phyloP scores from a whole-genome alignment of 2,888 invertebrate genomes.

The Augochlorella aurata region DNA sequence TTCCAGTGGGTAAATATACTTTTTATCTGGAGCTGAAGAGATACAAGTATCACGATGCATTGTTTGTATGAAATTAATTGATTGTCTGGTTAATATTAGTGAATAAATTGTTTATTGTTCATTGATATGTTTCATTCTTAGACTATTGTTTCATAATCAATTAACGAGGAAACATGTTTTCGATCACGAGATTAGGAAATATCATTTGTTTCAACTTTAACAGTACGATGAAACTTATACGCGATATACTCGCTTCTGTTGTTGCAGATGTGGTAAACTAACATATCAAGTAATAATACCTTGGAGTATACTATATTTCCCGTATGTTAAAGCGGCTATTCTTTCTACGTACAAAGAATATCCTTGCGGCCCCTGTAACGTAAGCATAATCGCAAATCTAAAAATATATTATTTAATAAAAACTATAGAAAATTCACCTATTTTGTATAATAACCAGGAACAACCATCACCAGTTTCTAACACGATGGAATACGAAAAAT shows the following conservation, averaged over 20 bases:
- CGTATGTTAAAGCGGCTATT: constrained; percentile 80
- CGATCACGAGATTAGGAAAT: not conserved
- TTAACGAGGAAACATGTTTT: not conserved
- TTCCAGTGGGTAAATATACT: no score
- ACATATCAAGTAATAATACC: constrained; percentile 80
- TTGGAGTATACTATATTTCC: constrained; percentile 79
- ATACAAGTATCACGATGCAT: no score
- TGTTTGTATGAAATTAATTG: no score
- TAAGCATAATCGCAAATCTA: constrained; percentile 31
- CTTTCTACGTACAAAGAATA: constrained; percentile 79
- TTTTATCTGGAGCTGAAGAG: no score
- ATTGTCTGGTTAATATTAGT: no score
- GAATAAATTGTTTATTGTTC: no score
- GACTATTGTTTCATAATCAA: not conserved
- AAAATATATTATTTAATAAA: not conserved
- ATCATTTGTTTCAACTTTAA: not conserved
- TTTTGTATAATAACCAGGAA: not conserved
- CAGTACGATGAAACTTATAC: not conserved
- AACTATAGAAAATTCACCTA: not conserved
- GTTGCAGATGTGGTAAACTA: constrained; percentile 77
- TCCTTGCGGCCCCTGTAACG: constrained; percentile 78
- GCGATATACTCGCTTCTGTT: not conserved
- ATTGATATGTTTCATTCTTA: not conserved
- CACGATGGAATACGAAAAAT: constrained; percentile 18
- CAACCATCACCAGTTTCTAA: not conserved